Evolutionary conservation across 2,797 vertebrate species (phyloP), one percentile per base, ranked within the genome.

Genomic region (Spondyliosoma cantharus): DNA sequence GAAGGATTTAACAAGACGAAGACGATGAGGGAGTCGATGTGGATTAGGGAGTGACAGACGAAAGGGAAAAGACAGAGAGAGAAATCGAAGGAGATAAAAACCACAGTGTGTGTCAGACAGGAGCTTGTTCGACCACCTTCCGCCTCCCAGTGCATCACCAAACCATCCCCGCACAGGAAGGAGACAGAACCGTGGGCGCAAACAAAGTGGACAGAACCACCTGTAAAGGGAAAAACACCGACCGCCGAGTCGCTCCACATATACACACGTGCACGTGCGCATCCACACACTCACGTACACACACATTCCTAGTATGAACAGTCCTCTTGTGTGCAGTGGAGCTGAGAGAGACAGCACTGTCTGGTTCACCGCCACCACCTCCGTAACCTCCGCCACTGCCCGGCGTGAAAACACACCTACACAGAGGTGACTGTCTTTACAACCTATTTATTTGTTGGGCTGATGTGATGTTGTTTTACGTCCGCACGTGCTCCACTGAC

Each of bases 341-440:
- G 85, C 73, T 88, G 86, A 90, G 91, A 89, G 91, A 93, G 86
- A 92, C 90, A 90, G 85, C 87, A 87, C 87, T 91, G 92, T 91
- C 92, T 91, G 89, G 75, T 89, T 87, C 78, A 86, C 79, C 75
- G 75, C 89, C 84, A 82, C 89, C 87, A 88, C 86, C 89, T 90
- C 90, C 61, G 6, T 80, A 88, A 91, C 90, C 90, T 89, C 88
- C 85, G 87, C 89, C 86, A 81, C 86, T 85, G 78, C 81, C 89
- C 82, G 22, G 78, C 85, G 16, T 83, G 88, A 89, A 93, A 89
- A 93, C 90, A 87, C 90, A 92, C 85, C 86, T 69, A 90, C 91
- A 92, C 91, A 90, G 87, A 87, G 86, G 82, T 70, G 85, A 81
- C 87, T 91, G 83, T 92, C 88, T 92, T 69, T 59, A 82, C 71